A percentile compares a stretch with the other conserved stretches of the same genome.
Evolutionary conservation across 2,888 invertebrate species (phyloP).

Genomic region (Heteropelma amictum): DNA sequence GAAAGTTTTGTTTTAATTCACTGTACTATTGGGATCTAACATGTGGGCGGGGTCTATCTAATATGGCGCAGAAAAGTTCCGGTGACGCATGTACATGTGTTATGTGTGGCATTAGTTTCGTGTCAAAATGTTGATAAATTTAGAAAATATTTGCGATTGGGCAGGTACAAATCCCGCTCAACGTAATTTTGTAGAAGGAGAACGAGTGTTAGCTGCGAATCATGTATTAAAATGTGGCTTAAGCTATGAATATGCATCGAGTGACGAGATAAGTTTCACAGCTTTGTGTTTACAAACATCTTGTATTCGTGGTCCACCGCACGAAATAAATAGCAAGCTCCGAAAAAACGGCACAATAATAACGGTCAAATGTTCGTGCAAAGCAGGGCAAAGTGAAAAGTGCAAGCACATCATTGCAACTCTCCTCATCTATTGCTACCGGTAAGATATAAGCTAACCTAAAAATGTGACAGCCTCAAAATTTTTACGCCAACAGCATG

Average conservation of each 20-base stretch:
- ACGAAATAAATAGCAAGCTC: no score
- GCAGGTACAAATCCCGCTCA: no score
- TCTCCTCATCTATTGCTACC: constrained; percentile 40
- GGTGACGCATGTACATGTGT: no score
- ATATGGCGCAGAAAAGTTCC: no score
- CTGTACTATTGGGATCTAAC: constrained; percentile 9
- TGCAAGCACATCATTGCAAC: constrained; percentile 56
- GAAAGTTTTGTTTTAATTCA: background rate
- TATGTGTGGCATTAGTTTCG: no score
- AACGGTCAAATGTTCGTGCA: constrained; percentile 25
- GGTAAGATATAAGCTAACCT: constrained; percentile 22
- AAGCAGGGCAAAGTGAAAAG: constrained; percentile 47
- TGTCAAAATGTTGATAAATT: no score
- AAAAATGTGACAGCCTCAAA: constrained; percentile 16
- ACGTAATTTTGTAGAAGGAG: no score
- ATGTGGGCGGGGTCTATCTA: background rate
- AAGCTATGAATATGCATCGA: no score
- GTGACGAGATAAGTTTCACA: no score
- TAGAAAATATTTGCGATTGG: no score
- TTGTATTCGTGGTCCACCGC: constrained; percentile 11
- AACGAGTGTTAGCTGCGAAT: no score
- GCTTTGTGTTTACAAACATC: constrained; percentile 19
- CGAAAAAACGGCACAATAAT: constrained; percentile 19
- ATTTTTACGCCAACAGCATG: constrained; percentile 10
- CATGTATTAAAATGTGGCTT: no score